Base-by-base conservation (phyloP, 2,113 vertebrate species). In the Oxygymnocypris stewartii region DNA sequence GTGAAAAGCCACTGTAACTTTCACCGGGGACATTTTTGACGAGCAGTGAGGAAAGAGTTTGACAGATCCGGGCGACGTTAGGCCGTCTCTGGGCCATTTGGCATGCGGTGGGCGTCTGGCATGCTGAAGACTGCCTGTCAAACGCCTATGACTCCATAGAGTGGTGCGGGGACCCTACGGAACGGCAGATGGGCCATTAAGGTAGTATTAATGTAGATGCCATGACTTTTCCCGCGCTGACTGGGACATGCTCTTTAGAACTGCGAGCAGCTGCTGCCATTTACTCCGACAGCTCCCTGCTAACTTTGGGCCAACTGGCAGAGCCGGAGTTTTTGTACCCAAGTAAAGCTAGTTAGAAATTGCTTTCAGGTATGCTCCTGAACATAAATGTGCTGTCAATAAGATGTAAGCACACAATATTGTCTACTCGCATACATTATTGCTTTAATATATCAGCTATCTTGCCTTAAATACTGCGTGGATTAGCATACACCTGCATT, bases 181-280 rank as follows among this genome's bases (percentile, higher is more conserved):
- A 99, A 97, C 94, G 96, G 97, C 98, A 99, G 98, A 99, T 99
- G 98, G 98, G 97, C 98, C 97, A 99, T 99, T 99, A 99, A 99
- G 98, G 97, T 98, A 97, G 98, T 99, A 99, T 99, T 99, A 99
- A 99, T 98, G 97, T 99, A 97, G 97, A 99, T 98, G 97, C 97
- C 97, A 99, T 98, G 96, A 97, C 97, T 98, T 98, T 97, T 97
- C 97, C 97, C 96, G 87, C 96, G 97, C 97, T 99, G 97, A 97
- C 98, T 99, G 97, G 97, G 97, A 99, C 97, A 96, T 97, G 97
- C 97, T 98, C 98, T 97, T 98, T 97, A 98, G 97, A 99, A 98
- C 97, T 97, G 97, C 96, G 96, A 99, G 97, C 98, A 99, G 97
- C 97, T 99, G 98, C 97, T 99, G 98, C 98, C 98, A 98, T 99